Conservation (phyloP, 1,140 invertebrate genomes). For the Mylabris phalerata region DNA sequence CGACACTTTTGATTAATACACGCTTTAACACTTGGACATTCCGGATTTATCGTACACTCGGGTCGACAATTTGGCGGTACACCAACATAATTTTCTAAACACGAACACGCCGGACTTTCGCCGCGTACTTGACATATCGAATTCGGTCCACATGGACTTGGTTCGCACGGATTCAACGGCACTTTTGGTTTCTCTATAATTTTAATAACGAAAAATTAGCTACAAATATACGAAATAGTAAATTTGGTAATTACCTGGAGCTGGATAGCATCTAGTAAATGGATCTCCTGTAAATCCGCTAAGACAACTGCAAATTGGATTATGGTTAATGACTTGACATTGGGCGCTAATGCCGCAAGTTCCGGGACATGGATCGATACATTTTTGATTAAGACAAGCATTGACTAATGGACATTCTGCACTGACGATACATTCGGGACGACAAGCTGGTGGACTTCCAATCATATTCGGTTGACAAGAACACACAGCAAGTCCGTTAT, state of each 20-base stretch:
- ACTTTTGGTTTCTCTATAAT: constrained; percentile 35
- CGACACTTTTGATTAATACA: constrained; percentile 75
- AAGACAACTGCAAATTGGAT: constrained; percentile 67
- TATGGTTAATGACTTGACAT: constrained; percentile 68
- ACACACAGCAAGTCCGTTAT: constrained; percentile 66
- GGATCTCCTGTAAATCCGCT: constrained; percentile 65
- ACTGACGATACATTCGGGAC: constrained; percentile 67
- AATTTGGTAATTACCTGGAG: constrained; percentile 41
- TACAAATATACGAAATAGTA: neutral
- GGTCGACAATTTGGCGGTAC: constrained; percentile 74
- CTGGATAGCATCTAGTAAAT: constrained; percentile 53
- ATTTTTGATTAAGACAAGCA: constrained; percentile 63
- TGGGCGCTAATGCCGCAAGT: constrained; percentile 66
- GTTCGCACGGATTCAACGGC: constrained; percentile 62
- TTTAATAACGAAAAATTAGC: neutral
- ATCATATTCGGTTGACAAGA: constrained; percentile 61
- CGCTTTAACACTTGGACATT: constrained; percentile 69
- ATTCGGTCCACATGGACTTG: constrained; percentile 76
- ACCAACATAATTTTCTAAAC: constrained; percentile 68
- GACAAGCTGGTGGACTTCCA: constrained; percentile 66
- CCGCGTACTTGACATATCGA: constrained; percentile 66
- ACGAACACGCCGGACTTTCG: constrained; percentile 70
- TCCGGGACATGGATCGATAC: constrained; percentile 62
- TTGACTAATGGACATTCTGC: constrained; percentile 60
- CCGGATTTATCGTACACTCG: constrained; percentile 74